Evolutionary conservation across 2,113 vertebrate species (phyloP), one percentile per base, ranked within the genome.

Genomic region (Trichomycterus rosablanca): DNA sequence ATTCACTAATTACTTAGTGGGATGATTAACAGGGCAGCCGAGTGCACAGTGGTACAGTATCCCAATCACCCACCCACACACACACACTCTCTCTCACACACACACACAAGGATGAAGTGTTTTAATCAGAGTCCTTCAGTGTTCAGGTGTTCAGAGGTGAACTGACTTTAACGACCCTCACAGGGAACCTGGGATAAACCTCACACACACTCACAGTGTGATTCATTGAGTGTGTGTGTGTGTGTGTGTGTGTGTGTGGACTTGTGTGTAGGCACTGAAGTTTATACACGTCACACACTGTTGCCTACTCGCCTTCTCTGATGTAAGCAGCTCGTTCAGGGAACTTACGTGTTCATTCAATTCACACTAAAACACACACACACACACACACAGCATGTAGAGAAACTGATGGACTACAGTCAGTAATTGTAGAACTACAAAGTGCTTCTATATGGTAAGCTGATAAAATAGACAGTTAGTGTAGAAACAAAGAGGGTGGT

Each of bases 71-170:
- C 16, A n/a, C 10, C 24, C 30, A 48, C 58, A 60, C 58, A 48
- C 44, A 48, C 34, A 57, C 54, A 57, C 43, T 35, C 43, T 46
- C 57, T 35, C 43, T 46, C 57, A 59, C 57, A 59, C 26, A 45
- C 42, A 59, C 10, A 45, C 24, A 26, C 1, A 37, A 9, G 19
- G 37, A 44, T 11, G 14, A 76, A 79, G 77, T 77, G 81, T 74
- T 84, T 84, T 84, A 86, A 84, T 82, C 81, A 85, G 82, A 74
- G 76, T 78, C 75, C 80, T 83, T 84, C 82, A 81, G 80, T 81
- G 78, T 83, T 84, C 81, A 83, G 82, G 81, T 75, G 76, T 72
- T 71, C 63, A 66, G 30, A n/a, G 65, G 73, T 82, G 78, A 73
- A 68, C 75, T 76, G 77, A 80, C 80, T 83, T 78, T 81, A 83